Conservation (phyloP, 1,140 invertebrate genomes). For the Temnothorax longispinosus region DNA sequence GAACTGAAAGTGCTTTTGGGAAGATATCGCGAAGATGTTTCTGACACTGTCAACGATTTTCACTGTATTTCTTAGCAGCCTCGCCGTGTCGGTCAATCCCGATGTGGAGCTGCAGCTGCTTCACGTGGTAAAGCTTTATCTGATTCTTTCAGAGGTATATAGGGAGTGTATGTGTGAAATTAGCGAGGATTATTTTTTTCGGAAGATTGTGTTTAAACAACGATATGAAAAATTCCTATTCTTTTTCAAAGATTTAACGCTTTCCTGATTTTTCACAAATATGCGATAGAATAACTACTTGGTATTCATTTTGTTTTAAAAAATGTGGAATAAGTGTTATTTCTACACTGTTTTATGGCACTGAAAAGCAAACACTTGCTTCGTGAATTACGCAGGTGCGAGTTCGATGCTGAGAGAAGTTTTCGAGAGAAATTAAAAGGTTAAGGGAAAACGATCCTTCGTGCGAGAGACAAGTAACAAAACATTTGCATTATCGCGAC, state of each 20-base stretch:
- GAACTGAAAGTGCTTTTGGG: not conserved
- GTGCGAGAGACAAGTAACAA: conserved; percentile 18
- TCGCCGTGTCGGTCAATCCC: conserved; percentile 53
- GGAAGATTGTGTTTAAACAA: not conserved
- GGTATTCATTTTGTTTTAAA: not conserved
- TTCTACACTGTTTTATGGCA: not conserved
- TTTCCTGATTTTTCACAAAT: not conserved
- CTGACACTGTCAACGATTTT: not conserved
- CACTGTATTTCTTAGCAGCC: conserved; percentile 27
- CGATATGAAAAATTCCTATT: not conserved
- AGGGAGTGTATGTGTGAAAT: not conserved
- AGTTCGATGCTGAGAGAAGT: conserved; percentile 2
- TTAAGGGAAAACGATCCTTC: conserved; percentile 27
- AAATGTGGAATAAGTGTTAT: not conserved
- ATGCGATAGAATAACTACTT: not conserved
- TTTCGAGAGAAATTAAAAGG: conserved; percentile 37
- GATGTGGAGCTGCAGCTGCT: conserved; percentile 79
- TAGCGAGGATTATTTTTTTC: not conserved
- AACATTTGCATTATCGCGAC: conserved; percentile 40
- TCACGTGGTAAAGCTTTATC: conserved; percentile 79
- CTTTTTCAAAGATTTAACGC: not conserved
- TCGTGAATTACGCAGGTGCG: not conserved
- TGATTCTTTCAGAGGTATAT: not conserved
- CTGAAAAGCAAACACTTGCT: not conserved
- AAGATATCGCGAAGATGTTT: conserved; percentile 37